Base-by-base conservation (phyloP, 2,797 vertebrate species). In the Acanthornis magna region DNA sequence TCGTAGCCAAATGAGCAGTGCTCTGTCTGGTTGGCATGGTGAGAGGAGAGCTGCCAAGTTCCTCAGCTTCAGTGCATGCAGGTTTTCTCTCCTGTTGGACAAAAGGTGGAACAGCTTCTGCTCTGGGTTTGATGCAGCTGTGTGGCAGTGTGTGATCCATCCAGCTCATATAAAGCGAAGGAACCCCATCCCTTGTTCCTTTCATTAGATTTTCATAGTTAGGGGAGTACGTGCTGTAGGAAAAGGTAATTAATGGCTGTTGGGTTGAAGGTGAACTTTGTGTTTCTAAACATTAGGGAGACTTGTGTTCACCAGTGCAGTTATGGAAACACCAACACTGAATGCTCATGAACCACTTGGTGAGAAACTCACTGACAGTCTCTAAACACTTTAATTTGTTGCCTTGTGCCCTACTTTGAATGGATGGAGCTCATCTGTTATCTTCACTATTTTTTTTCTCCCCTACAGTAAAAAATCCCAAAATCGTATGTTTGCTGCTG, bases 81-180 rank as follows among this genome's bases (percentile, higher is more conserved):
- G 36, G 16, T 61, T 55, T 68, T 53, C 10, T 25, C 51, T 83
- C 26, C 40, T 5, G 0, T 42, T 16, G 36, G 17, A 26, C 7
- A 6, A 1, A 30, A 75, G 27, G 9, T 26, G 29, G 21, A 15
- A 2, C 23, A 13, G 36, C 38, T 70, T 63, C 58, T 10, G 23
- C 42, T 65, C 42, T 45, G 79, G 61, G n/a, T 48, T 74, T 47
- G 45, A 5, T 23, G 2, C n/a, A 54, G 67, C 80, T 76, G 14
- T 9, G 4, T 7, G 73, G 60, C 21, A 11, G 15, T 0, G 22
- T 32, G 72, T 36, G 45, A 45, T 58, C 43, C 27, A 40, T 14
- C 34, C 51, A 43, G 6, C 67, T 53, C 5, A 0, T 9, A 0
- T 5, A 2, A 10, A 61, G 36, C 17, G 3, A 34, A 79, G 60